Conservation (phyloP, 1,140 invertebrate species). For the Ylistrum balloti region DNA sequence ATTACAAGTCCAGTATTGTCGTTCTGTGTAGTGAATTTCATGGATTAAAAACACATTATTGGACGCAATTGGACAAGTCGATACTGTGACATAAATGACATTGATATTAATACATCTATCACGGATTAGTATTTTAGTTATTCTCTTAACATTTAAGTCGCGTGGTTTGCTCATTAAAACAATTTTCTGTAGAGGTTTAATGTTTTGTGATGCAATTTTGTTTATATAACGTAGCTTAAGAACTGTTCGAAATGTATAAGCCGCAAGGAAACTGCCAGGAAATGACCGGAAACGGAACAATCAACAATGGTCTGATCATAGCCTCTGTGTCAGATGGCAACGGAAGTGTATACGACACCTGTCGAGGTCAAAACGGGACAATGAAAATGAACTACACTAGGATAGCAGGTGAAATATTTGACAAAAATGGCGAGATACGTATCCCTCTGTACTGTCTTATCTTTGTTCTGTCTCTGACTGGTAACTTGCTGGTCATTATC, state of each 20-base stretch:
- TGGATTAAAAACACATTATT: too few species aligned
- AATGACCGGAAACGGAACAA: background rate
- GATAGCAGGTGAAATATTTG: background rate
- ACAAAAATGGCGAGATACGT: constrained; percentile 73
- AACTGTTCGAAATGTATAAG: background rate
- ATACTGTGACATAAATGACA: too few species aligned
- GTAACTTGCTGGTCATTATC: constrained; percentile 91
- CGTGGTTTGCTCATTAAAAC: too few species aligned
- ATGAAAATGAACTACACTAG: background rate
- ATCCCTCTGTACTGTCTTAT: constrained; percentile 90
- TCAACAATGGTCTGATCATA: background rate
- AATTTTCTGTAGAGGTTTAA: too few species aligned
- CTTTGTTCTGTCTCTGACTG: constrained; percentile 90
- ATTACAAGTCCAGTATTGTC: too few species aligned
- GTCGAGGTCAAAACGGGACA: background rate
- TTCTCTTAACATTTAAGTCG: too few species aligned
- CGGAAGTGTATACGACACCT: background rate
- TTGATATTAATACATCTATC: too few species aligned
- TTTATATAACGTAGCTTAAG: too few species aligned
- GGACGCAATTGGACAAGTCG: too few species aligned
- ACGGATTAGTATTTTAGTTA: too few species aligned
- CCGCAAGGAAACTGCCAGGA: background rate
- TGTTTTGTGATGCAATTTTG: too few species aligned
- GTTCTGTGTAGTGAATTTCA: too few species aligned
- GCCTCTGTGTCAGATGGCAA: background rate